A percentile compares a stretch with the other conserved stretches of the same genome.
These are phyloP conservation scores for Hyla sarda DNA, from an alignment of 2,113 vertebrate genomes.

Conservation along the genomic window DNA sequence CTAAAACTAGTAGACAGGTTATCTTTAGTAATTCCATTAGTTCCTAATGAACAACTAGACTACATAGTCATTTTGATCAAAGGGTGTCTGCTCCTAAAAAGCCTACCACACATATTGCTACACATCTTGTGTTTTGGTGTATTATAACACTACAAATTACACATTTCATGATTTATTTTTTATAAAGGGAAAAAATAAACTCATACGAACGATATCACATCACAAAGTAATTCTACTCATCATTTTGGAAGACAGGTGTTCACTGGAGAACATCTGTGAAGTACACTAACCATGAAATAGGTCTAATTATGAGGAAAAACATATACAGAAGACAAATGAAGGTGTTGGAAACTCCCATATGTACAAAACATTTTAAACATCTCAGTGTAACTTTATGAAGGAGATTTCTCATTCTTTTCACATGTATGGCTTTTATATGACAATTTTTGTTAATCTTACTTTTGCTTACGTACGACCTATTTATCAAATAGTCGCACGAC, in stretches of 20 bases:
- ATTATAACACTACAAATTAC: background rate
- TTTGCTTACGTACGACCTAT: too few species aligned
- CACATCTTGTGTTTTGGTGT: background rate
- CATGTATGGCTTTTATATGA: background rate
- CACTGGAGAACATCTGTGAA: constrained; percentile 43
- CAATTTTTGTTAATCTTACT: too few species aligned
- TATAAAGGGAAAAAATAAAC: background rate
- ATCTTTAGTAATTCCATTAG: background rate
- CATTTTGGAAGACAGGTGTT: constrained; percentile 38
- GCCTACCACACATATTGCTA: background rate
- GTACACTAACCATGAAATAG: constrained; percentile 28
- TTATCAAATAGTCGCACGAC: too few species aligned
- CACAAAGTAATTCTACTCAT: background rate
- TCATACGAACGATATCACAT: background rate
- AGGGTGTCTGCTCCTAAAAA: background rate
- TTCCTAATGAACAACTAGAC: background rate
- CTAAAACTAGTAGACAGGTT: too few species aligned
- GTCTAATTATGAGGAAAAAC: constrained; percentile 5
- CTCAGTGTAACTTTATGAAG: too few species aligned
- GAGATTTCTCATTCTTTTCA: background rate
- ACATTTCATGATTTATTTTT: background rate
- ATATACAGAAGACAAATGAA: background rate
- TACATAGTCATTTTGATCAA: background rate
- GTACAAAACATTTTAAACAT: too few species aligned
- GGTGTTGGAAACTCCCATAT: background rate